Conservation (phyloP, 2,888 invertebrate species). For the Himalopsyche japonica region DNA sequence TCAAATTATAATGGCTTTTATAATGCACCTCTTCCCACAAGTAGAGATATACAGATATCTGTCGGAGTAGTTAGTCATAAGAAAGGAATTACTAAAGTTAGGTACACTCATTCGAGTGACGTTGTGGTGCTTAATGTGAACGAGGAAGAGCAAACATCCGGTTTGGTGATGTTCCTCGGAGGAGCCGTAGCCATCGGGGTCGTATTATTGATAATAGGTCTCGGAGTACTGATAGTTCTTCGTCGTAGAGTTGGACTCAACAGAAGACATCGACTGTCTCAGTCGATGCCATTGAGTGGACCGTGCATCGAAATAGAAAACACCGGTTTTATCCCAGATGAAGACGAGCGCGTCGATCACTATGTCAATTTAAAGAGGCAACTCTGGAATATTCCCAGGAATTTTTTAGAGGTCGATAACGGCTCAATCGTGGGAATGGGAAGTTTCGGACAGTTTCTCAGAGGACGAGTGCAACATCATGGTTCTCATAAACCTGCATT, state of each 20-base stretch:
- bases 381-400: conserved; percentile 73
- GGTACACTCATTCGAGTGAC: conserved; percentile 64
- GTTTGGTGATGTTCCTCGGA: conserved; percentile 57
- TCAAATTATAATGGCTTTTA: conserved; percentile 72
- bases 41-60: conserved; percentile 68
- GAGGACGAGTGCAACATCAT: conserved; percentile 69
- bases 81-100: conserved; percentile 65
- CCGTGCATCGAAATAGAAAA: conserved; percentile 82
- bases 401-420: conserved; percentile 71
- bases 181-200: conserved; percentile 73
- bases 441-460: conserved; percentile 76
- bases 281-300: conserved; percentile 71
- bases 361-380: conserved; percentile 76
- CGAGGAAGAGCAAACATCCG: conserved; percentile 55
- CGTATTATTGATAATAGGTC: conserved; percentile 67
- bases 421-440: conserved; percentile 73
- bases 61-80: conserved; percentile 73
- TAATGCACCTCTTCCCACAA: conserved; percentile 72
- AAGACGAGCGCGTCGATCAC: conserved; percentile 68
- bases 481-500: conserved; percentile 58
- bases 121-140: conserved; percentile 59
- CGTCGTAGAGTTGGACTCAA: conserved; percentile 51
- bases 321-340: conserved; percentile 75
- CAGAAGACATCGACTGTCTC: conserved; percentile 55
- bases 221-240: conserved; percentile 66